phyloP scores from a whole-genome alignment of 2,797 vertebrate species.

The Periparus ater region DNA sequence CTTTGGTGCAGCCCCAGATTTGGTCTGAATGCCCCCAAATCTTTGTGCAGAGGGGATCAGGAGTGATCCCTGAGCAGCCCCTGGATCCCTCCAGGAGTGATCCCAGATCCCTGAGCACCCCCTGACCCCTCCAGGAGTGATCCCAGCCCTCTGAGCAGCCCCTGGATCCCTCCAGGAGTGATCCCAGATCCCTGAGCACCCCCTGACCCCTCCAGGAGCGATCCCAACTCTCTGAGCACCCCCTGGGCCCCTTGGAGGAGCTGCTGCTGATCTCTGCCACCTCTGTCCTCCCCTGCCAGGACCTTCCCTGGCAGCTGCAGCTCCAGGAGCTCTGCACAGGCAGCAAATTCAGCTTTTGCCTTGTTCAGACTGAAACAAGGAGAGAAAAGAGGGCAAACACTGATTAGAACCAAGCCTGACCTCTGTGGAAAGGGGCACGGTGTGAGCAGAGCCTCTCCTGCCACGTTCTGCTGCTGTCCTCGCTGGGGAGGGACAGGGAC shows the following conservation, averaged over 20 bases:
- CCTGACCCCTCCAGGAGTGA: neutral
- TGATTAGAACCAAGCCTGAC: slow-evolving; percentile 41
- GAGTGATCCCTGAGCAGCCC: too few relatives aligned
- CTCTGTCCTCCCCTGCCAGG: neutral
- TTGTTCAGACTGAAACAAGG: slow-evolving; percentile 12
- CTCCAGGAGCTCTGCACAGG: neutral
- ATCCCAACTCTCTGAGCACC: neutral
- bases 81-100: too few relatives aligned
- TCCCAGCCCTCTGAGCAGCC: too few relatives aligned
- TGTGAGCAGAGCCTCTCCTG: slow-evolving; percentile 15
- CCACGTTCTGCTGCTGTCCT: neutral
- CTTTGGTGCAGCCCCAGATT: too few relatives aligned
- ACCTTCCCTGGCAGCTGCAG: neutral
- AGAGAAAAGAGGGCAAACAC: neutral
- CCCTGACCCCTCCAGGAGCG: accelerated
- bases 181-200: neutral
- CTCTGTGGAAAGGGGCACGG: slow-evolving; percentile 4
- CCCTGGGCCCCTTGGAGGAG: accelerated
- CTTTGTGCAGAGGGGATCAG: too few relatives aligned
- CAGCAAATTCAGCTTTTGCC: slow-evolving; percentile 18
- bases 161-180: neutral
- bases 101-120: too few relatives aligned
- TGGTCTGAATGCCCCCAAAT: too few relatives aligned
- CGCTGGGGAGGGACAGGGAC: neutral
- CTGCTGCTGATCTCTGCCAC: neutral